Conservation (phyloP, 2,888 invertebrate species). For the Teinopalpus imperialis region DNA sequence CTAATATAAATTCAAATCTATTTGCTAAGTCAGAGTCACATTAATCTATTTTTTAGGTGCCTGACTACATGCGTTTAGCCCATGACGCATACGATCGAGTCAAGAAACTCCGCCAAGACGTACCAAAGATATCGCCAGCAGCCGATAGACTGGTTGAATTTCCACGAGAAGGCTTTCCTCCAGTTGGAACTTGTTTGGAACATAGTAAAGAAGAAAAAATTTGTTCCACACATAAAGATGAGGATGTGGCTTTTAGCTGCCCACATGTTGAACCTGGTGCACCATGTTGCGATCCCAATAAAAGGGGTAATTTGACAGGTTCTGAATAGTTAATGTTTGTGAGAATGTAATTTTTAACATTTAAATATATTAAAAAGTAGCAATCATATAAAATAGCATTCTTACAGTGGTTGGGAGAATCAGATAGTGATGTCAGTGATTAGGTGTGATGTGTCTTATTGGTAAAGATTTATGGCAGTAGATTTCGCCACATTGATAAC, state of each 20-base stretch:
- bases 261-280: conserved; percentile 50
- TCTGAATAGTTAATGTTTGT: neutral
- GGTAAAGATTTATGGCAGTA: too few relatives aligned
- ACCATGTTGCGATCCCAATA: conserved; percentile 59
- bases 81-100: conserved; percentile 60
- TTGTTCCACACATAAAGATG: conserved; percentile 49
- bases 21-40: too few relatives aligned
- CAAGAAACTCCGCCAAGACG: conserved; percentile 58
- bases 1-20: too few relatives aligned
- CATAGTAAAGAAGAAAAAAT: conserved; percentile 47
- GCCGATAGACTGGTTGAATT: conserved; percentile 49
- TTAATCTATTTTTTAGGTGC: conserved; percentile 45
- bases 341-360: neutral
- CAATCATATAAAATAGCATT: too few relatives aligned
- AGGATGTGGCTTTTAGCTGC: conserved; percentile 69
- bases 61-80: conserved; percentile 64
- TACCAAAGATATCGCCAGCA: conserved; percentile 63
- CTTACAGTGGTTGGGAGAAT: too few relatives aligned
- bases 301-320: conserved; percentile 30
- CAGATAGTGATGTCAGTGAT: too few relatives aligned
- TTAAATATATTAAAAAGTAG: neutral
- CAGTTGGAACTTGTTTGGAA: conserved; percentile 45
- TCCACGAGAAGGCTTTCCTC: conserved; percentile 43
- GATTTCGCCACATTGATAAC: too few relatives aligned
- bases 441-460: too few relatives aligned